A percentile compares a stretch with the other conserved stretches of the same genome.
Evolutionary conservation across 2,113 vertebrate species (phyloP).

Genomic region (Gadus macrocephalus): DNA sequence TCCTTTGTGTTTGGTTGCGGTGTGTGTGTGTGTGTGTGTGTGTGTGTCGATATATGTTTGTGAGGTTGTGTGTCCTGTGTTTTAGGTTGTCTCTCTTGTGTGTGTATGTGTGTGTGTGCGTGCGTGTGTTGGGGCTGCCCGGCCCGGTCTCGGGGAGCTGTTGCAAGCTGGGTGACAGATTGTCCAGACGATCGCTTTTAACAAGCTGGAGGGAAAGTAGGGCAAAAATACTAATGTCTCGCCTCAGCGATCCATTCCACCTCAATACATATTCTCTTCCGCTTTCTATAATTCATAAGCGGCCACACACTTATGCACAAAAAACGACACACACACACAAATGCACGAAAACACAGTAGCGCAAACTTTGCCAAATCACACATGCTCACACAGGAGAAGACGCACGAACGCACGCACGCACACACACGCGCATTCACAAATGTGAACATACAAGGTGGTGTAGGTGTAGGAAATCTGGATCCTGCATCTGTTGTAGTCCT

Average conservation of each 20-base stretch:
- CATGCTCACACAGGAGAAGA: not conserved
- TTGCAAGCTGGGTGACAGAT: slow-evolving; percentile 68
- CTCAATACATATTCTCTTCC: slow-evolving; percentile 57
- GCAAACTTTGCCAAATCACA: not conserved
- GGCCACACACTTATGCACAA: slow-evolving; percentile 6
- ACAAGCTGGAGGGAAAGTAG: slow-evolving; percentile 73
- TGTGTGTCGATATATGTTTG: too few species aligned
- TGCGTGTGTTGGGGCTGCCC: not conserved
- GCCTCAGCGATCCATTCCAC: slow-evolving; percentile 63
- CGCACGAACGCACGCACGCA: not conserved
- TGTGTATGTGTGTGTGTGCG: not conserved
- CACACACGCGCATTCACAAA: slow-evolving; percentile 1
- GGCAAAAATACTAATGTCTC: slow-evolving; percentile 70
- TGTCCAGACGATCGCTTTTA: slow-evolving; percentile 75
- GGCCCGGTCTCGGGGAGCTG: slow-evolving; percentile 42
- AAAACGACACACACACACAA: not conserved
- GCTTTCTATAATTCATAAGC: slow-evolving; percentile 61
- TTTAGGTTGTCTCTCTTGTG: too few species aligned
- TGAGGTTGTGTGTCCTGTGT: too few species aligned
- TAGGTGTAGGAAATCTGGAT: not conserved
- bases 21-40: too few species aligned
- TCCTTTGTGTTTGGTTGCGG: too few species aligned
- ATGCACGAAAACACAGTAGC: not conserved
- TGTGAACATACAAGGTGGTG: not conserved
- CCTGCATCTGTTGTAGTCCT: slow-evolving; percentile 15